phyloP scores from a whole-genome alignment of 92 coral and sea anemone species.

The Umimayanthus chanpuru region DNA sequence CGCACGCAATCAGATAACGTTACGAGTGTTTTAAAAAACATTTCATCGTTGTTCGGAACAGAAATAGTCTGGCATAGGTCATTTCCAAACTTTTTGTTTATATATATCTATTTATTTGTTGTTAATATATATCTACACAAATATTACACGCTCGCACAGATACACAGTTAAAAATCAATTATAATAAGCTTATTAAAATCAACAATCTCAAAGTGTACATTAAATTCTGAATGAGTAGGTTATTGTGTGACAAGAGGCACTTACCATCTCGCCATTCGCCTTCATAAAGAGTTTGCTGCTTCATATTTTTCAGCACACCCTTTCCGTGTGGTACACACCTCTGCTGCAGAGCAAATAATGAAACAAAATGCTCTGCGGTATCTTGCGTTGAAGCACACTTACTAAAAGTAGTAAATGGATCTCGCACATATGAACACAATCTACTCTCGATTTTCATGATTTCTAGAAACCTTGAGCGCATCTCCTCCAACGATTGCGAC shows the following conservation, averaged over 20 bases:
- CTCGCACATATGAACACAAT: neutral
- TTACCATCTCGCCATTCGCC: slow-evolving; percentile 20
- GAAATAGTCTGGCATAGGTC: too few species aligned
- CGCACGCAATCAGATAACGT: too few species aligned
- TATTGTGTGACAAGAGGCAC: neutral
- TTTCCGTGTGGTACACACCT: neutral
- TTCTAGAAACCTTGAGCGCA: neutral
- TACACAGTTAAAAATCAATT: too few species aligned
- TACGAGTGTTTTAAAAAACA: too few species aligned
- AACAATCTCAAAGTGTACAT: too few species aligned
- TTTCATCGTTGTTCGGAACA: too few species aligned
- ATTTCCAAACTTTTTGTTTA: too few species aligned
- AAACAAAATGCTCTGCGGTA: neutral
- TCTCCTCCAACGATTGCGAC: neutral
- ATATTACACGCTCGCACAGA: too few species aligned
- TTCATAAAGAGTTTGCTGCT: neutral
- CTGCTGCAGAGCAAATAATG: neutral
- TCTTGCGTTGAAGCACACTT: neutral
- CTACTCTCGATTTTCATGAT: neutral
- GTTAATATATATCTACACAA: too few species aligned
- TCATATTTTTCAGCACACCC: neutral
- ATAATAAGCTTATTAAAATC: too few species aligned
- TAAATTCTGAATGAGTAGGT: too few species aligned
- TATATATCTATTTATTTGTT: too few species aligned
- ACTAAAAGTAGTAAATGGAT: neutral